A percentile compares a stretch with the other conserved stretches of the same genome.
These are phyloP conservation scores for Agriopis aurantiaria DNA, from an alignment of 2,888 invertebrate genomes.

Conservation along the genomic window DNA sequence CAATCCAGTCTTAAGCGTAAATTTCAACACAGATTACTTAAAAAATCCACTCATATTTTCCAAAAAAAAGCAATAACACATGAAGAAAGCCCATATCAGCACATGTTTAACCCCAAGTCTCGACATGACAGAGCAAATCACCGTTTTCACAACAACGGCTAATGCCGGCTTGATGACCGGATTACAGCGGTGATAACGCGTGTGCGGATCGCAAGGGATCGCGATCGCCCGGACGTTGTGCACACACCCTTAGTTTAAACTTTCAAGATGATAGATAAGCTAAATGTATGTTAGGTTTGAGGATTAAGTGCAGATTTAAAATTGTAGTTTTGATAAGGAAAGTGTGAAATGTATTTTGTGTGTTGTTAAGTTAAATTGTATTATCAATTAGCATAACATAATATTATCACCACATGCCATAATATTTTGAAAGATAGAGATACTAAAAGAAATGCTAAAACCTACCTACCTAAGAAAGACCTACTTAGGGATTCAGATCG, in stretches of 20 bases:
- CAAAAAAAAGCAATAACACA: background rate
- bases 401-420: too few relatives aligned
- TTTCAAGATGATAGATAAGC: constrained; percentile 67
- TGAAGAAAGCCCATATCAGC: constrained; percentile 26
- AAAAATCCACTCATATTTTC: background rate
- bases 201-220: constrained; percentile 52
- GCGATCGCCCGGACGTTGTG: constrained; percentile 46
- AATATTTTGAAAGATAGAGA: too few relatives aligned
- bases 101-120: constrained; percentile 27
- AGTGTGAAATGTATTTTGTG: constrained; percentile 3
- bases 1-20: too few relatives aligned
- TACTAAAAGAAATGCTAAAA: too few relatives aligned
- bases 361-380: background rate
- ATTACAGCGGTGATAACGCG: constrained; percentile 74
- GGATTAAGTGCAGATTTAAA: constrained; percentile 20
- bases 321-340: background rate
- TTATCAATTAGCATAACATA: too few relatives aligned
- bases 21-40: background rate
- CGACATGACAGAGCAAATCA: constrained; percentile 46
- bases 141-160: constrained; percentile 54
- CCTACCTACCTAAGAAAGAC: too few relatives aligned
- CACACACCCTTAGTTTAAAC: constrained; percentile 71
- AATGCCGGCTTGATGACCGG: constrained; percentile 69
- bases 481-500: too few relatives aligned
- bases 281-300: constrained; percentile 31